phyloP scores from a whole-genome alignment of 2,888 invertebrate species.

The Neoitamus cyanurus region DNA sequence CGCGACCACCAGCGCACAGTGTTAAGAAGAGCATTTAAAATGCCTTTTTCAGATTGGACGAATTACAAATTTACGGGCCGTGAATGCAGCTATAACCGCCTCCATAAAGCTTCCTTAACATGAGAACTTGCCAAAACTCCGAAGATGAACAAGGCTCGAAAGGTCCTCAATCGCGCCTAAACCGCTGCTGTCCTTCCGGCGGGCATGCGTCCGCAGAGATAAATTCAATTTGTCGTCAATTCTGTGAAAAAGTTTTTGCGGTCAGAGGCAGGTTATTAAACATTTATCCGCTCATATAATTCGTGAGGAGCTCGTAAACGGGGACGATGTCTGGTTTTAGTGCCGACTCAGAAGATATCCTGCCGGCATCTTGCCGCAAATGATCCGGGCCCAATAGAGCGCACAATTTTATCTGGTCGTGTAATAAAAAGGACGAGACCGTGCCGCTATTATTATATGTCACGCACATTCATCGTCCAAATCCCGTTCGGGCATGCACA shows the following conservation, averaged over 20 bases:
- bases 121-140: background rate
- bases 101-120: background rate
- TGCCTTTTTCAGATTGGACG: background rate
- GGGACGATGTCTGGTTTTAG: conserved; percentile 11
- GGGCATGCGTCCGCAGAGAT: background rate
- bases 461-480: conserved; percentile 44
- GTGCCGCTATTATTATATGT: conserved; percentile 34
- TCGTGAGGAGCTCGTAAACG: conserved; percentile 26
- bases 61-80: background rate
- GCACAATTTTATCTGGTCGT: conserved; percentile 6
- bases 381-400: background rate
- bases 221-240: conserved; percentile 45
- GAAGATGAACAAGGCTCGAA: background rate
- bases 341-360: background rate
- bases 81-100: background rate
- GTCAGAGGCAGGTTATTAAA: conserved; percentile 28
- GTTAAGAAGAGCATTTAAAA: background rate
- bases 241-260: conserved; percentile 28
- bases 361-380: background rate
- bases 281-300: conserved; percentile 44
- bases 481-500: conserved; percentile 18
- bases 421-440: conserved; percentile 26
- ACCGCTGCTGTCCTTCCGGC: background rate
- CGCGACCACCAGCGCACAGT: background rate
- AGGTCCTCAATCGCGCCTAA: background rate